These are phyloP conservation scores for Parambassis ranga DNA, from an alignment of 2,797 vertebrate genomes.

Conservation along the genomic window DNA sequence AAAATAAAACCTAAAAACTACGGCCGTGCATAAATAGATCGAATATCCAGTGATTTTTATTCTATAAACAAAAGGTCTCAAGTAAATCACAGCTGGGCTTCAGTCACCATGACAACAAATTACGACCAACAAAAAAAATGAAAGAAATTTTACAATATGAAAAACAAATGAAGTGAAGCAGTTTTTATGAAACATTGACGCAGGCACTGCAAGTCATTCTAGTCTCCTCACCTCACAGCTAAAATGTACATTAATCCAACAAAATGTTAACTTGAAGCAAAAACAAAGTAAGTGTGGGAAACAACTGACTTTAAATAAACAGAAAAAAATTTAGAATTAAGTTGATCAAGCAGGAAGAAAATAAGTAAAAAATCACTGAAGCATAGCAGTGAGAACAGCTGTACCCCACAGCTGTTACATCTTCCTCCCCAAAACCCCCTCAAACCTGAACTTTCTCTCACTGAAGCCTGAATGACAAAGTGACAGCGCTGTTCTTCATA, in stretches of 20 bases:
- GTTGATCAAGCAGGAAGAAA: slow-evolving; percentile 1
- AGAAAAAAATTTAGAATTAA: background rate
- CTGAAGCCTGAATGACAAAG: slow-evolving; percentile 5
- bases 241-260: background rate
- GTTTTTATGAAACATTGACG: slow-evolving; percentile 8
- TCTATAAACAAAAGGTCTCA: slow-evolving; percentile 21
- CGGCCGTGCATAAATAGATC: background rate
- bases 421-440: background rate
- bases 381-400: background rate
- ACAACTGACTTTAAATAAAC: background rate
- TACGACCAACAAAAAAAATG: background rate
- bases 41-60: slow-evolving; percentile 18
- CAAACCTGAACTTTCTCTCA: background rate
- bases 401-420: slow-evolving; percentile 25
- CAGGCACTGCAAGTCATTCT: background rate
- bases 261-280: background rate
- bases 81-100: background rate
- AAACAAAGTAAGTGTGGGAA: background rate
- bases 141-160: background rate
- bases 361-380: background rate
- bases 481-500: background rate
- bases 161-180: background rate
- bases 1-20: background rate
- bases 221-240: background rate
- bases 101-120: background rate